A percentile compares a stretch with the other conserved stretches of the same genome.
phyloP scores from a whole-genome alignment of 2,113 vertebrate species.

The Dipodomys stephensi region DNA sequence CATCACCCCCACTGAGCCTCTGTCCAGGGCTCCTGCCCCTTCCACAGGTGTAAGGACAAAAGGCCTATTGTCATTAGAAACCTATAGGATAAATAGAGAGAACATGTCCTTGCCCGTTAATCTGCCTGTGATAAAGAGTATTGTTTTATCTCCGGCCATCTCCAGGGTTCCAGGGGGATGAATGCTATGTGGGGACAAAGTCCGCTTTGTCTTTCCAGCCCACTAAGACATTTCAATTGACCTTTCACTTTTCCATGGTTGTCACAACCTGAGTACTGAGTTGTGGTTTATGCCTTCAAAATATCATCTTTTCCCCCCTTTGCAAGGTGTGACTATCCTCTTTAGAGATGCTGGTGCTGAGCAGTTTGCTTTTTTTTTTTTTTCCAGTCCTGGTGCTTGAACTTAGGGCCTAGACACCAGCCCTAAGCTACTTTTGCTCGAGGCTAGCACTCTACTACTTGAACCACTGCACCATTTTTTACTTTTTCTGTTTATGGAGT shows the following conservation, averaged over 20 bases:
- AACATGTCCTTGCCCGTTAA: conserved; percentile 62
- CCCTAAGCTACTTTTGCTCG: too few relatives aligned
- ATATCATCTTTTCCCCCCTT: neutral
- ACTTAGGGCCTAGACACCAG: too few relatives aligned
- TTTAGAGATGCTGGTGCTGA: neutral
- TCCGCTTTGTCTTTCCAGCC: conserved; percentile 67
- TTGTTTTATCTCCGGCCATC: conserved; percentile 81
- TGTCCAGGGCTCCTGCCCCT: conserved; percentile 31
- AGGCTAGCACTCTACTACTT: too few relatives aligned
- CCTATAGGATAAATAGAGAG: conserved; percentile 73
- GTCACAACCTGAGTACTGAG: neutral
- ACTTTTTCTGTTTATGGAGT: too few relatives aligned
- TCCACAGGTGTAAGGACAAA: conserved; percentile 75
- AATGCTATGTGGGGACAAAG: conserved; percentile 71
- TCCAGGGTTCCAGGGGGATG: conserved; percentile 6
- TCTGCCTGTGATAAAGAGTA: conserved; percentile 71
- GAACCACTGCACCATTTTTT: too few relatives aligned
- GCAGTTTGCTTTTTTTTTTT: neutral
- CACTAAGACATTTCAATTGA: conserved; percentile 50
- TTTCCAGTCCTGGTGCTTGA: too few relatives aligned
- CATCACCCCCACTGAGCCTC: conserved; percentile 42
- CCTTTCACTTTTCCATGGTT: conserved; percentile 39
- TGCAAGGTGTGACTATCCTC: neutral
- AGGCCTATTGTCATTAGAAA: conserved; percentile 64
- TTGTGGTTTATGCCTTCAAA: neutral